phyloP scores from a whole-genome alignment of 2,888 invertebrate genomes.

The Terebella lapidaria region DNA sequence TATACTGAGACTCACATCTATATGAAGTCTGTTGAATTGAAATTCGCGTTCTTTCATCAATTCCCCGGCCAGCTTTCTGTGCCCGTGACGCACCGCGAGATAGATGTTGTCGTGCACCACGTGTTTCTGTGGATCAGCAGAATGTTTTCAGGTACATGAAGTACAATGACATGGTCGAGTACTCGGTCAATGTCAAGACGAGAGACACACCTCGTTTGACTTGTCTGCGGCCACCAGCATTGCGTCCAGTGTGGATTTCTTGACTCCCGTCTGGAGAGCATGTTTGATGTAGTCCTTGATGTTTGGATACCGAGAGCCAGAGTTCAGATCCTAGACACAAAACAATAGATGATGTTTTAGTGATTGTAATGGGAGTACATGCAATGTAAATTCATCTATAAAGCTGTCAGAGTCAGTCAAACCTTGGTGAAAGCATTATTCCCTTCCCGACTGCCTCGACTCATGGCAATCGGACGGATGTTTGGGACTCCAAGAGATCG shows the following conservation, averaged over 20 bases:
- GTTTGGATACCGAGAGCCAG: no score
- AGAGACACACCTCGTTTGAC: neutral
- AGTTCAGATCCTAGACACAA: no score
- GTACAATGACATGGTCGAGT: no score
- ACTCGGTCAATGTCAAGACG: no score
- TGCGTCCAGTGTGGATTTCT: slow-evolving; percentile 29
- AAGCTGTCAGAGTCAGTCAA: no score
- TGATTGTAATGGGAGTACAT: no score
- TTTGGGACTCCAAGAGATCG: slow-evolving; percentile 41
- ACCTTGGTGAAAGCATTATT: slow-evolving; percentile 57
- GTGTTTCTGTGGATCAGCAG: no score
- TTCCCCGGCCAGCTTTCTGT: slow-evolving; percentile 52
- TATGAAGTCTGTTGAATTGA: slow-evolving; percentile 39
- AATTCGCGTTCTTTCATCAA: slow-evolving; percentile 47
- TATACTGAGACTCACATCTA: slow-evolving; percentile 12
- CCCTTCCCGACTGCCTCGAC: slow-evolving; percentile 56
- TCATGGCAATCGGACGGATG: slow-evolving; percentile 51
- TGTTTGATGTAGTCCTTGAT: slow-evolving; percentile 16
- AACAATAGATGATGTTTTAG: no score
- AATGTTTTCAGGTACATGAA: no score
- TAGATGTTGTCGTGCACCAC: slow-evolving; percentile 32
- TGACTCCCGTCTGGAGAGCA: slow-evolving; percentile 27
- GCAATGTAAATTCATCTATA: no score
- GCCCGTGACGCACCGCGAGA: slow-evolving; percentile 51
- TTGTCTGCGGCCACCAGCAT: neutral